Evolutionary conservation across 2,888 invertebrate genomes (phyloP).

Genomic region (Mantis religiosa): DNA sequence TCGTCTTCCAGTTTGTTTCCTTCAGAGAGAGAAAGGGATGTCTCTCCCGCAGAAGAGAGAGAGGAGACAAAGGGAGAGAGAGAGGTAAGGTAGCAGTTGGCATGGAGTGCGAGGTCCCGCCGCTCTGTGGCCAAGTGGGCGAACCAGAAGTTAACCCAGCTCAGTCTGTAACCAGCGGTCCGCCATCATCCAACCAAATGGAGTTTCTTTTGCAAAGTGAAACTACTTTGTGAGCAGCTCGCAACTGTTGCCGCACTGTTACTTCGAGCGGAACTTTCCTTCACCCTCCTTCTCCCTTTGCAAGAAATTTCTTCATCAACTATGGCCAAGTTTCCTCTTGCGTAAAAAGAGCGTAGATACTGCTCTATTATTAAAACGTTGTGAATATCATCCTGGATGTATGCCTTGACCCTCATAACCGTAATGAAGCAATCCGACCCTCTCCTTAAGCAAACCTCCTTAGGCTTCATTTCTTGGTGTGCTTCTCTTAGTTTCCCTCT

Average conservation of each 20-base stretch:
- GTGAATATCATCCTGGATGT: not conserved
- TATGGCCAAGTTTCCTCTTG: not conserved
- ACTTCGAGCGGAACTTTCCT: not conserved
- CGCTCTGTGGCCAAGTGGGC: not conserved
- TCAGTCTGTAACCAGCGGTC: not conserved
- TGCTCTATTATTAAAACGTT: not conserved
- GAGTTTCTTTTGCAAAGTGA: slow-evolving; percentile 3
- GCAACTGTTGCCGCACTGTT: not conserved
- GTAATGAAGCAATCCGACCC: not conserved
- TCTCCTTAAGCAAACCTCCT: too few species aligned
- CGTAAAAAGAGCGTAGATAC: not conserved
- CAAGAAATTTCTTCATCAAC: not conserved
- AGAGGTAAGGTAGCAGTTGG: not conserved
- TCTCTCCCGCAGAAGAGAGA: not conserved
- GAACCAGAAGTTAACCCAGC: not conserved
- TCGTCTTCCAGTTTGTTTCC: not conserved
- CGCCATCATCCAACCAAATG: slow-evolving; percentile 12
- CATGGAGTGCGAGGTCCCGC: not conserved
- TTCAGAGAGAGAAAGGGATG: not conserved
- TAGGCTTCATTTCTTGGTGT: too few species aligned
- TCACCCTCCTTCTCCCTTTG: not conserved
- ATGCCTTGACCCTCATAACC: not conserved
- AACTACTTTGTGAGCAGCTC: slow-evolving; percentile 2
- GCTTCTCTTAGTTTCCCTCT: too few species aligned
- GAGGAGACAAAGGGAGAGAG: not conserved